A percentile compares a stretch with the other conserved stretches of the same genome.
Evolutionary conservation across 1,140 invertebrate genomes (phyloP).

Genomic region (Lepeophtheirus salmonis): DNA sequence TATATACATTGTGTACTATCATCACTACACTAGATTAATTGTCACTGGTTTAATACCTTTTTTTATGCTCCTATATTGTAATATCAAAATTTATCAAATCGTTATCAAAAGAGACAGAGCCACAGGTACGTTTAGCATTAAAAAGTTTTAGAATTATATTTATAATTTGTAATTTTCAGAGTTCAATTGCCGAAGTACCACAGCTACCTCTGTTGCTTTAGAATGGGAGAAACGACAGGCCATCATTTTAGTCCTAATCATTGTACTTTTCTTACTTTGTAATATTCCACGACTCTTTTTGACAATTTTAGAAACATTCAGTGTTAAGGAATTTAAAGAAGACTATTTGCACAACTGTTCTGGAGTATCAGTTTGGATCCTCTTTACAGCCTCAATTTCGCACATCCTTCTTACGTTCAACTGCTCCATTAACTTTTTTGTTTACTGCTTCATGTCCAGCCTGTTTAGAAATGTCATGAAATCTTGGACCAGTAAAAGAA

Average conservation of each 20-base stretch:
- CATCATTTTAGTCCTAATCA: conserved; percentile 17
- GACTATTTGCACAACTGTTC: background rate
- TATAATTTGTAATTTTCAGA: too few species aligned
- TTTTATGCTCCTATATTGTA: too few species aligned
- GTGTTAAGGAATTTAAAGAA: background rate
- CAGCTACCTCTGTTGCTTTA: too few species aligned
- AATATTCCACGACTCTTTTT: conserved; percentile 1
- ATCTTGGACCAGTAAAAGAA: too few species aligned
- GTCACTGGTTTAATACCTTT: too few species aligned
- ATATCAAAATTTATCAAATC: too few species aligned
- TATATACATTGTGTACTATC: too few species aligned
- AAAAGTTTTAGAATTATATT: too few species aligned
- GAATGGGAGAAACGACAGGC: conserved; percentile 2
- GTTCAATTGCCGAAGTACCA: too few species aligned
- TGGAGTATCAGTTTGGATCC: background rate
- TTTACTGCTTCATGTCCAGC: conserved; percentile 37
- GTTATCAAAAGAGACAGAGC: too few species aligned
- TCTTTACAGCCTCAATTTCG: conserved; percentile 21
- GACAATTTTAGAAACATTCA: background rate
- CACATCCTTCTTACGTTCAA: conserved; percentile 27
- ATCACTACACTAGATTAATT: too few species aligned
- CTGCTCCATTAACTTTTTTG: conserved; percentile 33
- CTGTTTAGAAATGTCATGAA: conserved; percentile 28
- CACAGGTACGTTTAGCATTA: too few species aligned
- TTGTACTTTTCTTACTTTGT: conserved; percentile 14